Evolutionary conservation across 53 echinoderm and acorn worm genomes (phyloP), one percentile per base, ranked within the genome.

Genomic region (Echinarachnius parma): DNA sequence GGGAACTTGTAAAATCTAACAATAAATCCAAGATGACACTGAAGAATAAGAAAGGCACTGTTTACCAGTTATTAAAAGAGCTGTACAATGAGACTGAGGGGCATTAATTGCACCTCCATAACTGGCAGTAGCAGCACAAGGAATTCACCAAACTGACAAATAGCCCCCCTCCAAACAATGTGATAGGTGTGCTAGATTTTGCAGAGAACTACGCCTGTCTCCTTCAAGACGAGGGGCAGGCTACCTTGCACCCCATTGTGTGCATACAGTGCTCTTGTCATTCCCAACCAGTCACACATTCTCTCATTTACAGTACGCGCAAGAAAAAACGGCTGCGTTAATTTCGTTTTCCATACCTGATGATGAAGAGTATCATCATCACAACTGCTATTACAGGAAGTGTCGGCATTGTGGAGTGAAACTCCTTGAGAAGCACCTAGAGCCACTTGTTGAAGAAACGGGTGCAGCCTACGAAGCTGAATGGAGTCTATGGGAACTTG

Each of bases 81-180:
- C 0, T 59, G 2, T 11, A 11, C 4, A 59, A 59, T 14, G 59
- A 59, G 16, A 5, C 16, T 32, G 31, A 15, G 8, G 10, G 10
- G 2, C 30, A 58, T 58, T 28, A 28, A 29, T 0, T 29, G 1
- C 59, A 58, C 30, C 59, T 58, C 30, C 59, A 58, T 14, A 58
- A 58, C 31, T 58, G 59, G 59, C 5, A 5, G 10, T 58, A 31
- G 59, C 59, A 59, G 30, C 59, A 59, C 24, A 9, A 59, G 11
- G 0, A 59, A 0, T 59, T 18, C 15, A 4, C 2, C 11, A 59
- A 16, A 16, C 28, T 59, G 31, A 11, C 16, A 9, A 59, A 59
- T 11, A 31, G 30, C 16, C n/a, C 59, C 10, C 59, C 59, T 2
- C 11, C 0, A 31, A 59, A 29, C 16, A 15, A 14, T 11, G 59